phyloP scores from a whole-genome alignment of 2,113 vertebrate species.

The Colaptes auratus region DNA sequence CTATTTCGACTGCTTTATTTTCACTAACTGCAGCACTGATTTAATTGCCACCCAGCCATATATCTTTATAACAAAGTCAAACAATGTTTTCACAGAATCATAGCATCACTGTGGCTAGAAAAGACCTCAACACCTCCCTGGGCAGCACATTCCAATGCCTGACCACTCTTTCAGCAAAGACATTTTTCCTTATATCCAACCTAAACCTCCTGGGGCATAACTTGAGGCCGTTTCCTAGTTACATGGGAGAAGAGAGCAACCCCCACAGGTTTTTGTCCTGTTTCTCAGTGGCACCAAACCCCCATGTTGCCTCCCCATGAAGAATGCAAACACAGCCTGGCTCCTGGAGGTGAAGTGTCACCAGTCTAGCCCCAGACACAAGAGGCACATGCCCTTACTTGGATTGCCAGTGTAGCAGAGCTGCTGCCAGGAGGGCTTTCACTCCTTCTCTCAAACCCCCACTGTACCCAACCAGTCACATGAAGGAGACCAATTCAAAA shows the following conservation, averaged over 20 bases:
- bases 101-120: too few relatives aligned
- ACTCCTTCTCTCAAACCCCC: neutral
- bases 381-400: neutral
- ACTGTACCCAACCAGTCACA: neutral
- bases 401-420: neutral
- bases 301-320: rapidly evolving
- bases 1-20: neutral
- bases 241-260: too few relatives aligned
- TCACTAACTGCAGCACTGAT: neutral
- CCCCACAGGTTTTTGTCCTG: too few relatives aligned
- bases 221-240: too few relatives aligned
- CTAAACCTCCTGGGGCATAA: too few relatives aligned
- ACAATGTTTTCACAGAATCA: rapidly evolving
- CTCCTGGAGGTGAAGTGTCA: neutral
- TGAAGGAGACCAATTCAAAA: neutral
- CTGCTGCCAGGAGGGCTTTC: neutral
- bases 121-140: too few relatives aligned
- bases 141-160: too few relatives aligned
- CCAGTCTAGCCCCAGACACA: neutral
- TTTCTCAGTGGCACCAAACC: neutral
- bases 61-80: neutral
- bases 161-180: too few relatives aligned
- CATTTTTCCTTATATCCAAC: too few relatives aligned
- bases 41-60: neutral
- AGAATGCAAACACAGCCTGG: neutral